Percentiles rank a stretch among this genome's conserved stretches.
These are phyloP conservation scores for Gobius niger DNA, from an alignment of 2,113 vertebrate species.

Conservation along the genomic window DNA sequence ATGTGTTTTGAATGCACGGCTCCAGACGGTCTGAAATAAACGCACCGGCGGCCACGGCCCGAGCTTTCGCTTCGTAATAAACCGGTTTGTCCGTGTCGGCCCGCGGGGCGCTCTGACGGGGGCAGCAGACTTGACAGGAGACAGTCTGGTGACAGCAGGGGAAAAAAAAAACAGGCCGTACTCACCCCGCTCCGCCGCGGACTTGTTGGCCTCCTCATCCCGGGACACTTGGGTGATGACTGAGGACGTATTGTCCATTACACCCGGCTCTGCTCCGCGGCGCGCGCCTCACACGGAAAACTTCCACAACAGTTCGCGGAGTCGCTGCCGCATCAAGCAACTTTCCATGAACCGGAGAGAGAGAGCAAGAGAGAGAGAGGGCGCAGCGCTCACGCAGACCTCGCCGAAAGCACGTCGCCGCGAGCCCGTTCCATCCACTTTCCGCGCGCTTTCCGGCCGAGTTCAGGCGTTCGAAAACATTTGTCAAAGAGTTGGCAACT, in stretches of 20 bases:
- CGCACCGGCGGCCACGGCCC: not conserved
- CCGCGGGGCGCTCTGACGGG: not conserved
- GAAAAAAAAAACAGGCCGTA: constrained; percentile 3
- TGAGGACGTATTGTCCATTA: constrained; percentile 80
- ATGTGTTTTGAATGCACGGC: not conserved
- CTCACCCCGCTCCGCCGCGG: constrained; percentile 74
- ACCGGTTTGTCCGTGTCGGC: not conserved
- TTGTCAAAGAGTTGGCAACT: constrained; percentile 67
- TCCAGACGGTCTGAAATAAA: not conserved
- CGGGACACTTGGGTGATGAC: constrained; percentile 81
- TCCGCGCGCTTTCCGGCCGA: constrained; percentile 10
- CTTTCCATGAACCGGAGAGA: constrained; percentile 11
- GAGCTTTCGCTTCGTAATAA: not conserved
- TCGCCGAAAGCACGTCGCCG: constrained; percentile 31
- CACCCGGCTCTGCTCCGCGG: constrained; percentile 62
- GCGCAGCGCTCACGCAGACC: constrained; percentile 29
- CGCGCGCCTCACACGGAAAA: constrained; percentile 56
- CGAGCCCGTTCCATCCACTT: constrained; percentile 22
- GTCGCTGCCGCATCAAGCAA: constrained; percentile 51
- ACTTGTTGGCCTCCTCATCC: constrained; percentile 75
- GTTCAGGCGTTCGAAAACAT: constrained; percentile 21
- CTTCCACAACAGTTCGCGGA: constrained; percentile 34
- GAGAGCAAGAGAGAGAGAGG: too few relatives aligned
- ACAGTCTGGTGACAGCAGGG: not conserved
- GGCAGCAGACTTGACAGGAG: not conserved